Evolutionary conservation across 2,797 vertebrate genomes (phyloP).

Genomic region (Phaenicophaeus curvirostris): DNA sequence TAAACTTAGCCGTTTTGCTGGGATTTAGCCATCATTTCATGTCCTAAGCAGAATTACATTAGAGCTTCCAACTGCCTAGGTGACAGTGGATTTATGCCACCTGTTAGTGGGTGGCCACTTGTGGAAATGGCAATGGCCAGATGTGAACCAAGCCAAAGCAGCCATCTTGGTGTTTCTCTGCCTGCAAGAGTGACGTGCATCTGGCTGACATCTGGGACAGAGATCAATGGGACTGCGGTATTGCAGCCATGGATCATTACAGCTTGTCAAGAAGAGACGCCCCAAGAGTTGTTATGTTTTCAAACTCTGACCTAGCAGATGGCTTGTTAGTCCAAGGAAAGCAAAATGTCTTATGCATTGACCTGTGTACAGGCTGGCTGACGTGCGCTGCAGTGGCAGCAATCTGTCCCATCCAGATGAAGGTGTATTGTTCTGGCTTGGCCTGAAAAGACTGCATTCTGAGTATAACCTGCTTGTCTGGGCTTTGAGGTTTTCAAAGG

Average conservation of each 20-base stretch:
- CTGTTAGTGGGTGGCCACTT: neutral
- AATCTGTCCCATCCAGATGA: neutral
- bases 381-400: neutral
- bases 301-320: neutral
- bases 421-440: neutral
- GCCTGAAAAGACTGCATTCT: neutral
- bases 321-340: neutral
- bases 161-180: neutral
- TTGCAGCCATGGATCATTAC: neutral
- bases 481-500: neutral
- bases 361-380: neutral
- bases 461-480: neutral
- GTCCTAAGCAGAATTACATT: neutral
- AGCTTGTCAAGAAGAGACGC: neutral
- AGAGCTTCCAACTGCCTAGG: neutral
- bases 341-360: neutral
- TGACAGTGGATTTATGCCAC: neutral
- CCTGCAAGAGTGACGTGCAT: neutral
- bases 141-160: neutral
- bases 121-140: neutral
- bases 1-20: neutral
- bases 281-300: fast-evolving
- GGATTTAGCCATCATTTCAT: neutral
- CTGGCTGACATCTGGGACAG: neutral
- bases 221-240: neutral